Percentiles rank a stretch among this genome's conserved stretches.
Conservation (phyloP, 2,888 invertebrate genomes). For the Amblyjoppa proteus region DNA sequence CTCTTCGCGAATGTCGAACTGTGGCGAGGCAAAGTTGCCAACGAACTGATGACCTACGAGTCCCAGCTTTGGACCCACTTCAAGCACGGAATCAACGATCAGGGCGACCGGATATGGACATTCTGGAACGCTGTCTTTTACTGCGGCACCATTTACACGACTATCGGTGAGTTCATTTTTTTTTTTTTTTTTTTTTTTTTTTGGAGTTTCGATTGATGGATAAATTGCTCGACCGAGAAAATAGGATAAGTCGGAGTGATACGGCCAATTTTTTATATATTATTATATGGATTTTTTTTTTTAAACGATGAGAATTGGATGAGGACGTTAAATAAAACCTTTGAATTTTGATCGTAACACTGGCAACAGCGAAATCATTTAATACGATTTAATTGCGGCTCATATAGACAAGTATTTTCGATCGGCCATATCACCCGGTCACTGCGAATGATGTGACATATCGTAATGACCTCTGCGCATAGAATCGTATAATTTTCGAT, state of each 20-base stretch:
- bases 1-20: constrained; percentile 80
- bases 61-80: constrained; percentile 85
- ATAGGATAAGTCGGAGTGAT: not conserved
- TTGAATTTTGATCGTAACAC: too few relatives aligned
- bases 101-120: constrained; percentile 89
- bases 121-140: constrained; percentile 95
- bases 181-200: not conserved
- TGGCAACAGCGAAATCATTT: too few relatives aligned
- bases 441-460: too few relatives aligned
- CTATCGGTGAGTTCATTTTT: constrained; percentile 90
- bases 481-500: too few relatives aligned
- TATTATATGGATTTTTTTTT: too few relatives aligned
- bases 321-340: too few relatives aligned
- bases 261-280: not conserved
- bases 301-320: too few relatives aligned
- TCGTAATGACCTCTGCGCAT: too few relatives aligned
- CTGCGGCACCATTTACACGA: constrained; percentile 95
- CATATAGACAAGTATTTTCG: too few relatives aligned
- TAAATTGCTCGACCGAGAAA: not conserved
- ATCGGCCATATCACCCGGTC: too few relatives aligned
- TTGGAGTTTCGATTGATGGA: not conserved
- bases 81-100: constrained; percentile 84
- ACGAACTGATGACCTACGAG: constrained; percentile 87
- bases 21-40: constrained; percentile 86
- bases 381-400: too few relatives aligned